Evolutionary conservation across 2,888 invertebrate species (phyloP), one percentile per base, ranked within the genome.

Genomic region (Bombylius discolor): DNA sequence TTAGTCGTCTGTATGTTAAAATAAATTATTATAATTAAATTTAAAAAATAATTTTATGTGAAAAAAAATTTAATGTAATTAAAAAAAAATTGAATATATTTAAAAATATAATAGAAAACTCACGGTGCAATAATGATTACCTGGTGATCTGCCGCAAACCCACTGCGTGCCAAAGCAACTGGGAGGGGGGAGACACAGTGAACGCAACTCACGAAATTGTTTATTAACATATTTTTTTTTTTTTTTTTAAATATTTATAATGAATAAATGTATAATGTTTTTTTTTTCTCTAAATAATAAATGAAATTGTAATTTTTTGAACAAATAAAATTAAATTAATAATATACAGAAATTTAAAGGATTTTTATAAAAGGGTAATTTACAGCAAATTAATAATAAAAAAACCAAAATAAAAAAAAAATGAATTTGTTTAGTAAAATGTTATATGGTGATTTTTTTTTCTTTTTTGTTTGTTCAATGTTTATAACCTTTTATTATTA

Each of bases 81-180:
- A 6, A 44, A 44, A 46, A 49, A 59, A 62, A 59, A 60, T 59
- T 59, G 62, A 58, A 60, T 32, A 51, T 55, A 36, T 44, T 11
- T 1, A 42, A 42, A 11, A 51, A 56, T 47, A 53, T 51, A 49
- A 4, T 50, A 52, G 57, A 58, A 59, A 51, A 67, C 67, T 76
- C 74, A 77, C 78, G 79, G 82, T 82, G 82, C 81, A 81, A 67
- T 42, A 14, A 80, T 80, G 79, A 79, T 83, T 75, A 73, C 75
- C 73, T 74, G 75, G 68, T 73, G 72, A 70, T 73, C 71, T 69
- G 76, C 73, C 77, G 81, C 81, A 80, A 82, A 79, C 80, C 80
- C 79, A 79, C 78, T 79, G 74, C 74, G 80, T 80, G 80, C 80
- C 79, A 80, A 77, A 80, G 73, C 73, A 73, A 71, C 74, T 71